Evolutionary conservation across 2,888 invertebrate genomes (phyloP), one percentile per base, ranked within the genome.

Genomic region (Catocala nupta): DNA sequence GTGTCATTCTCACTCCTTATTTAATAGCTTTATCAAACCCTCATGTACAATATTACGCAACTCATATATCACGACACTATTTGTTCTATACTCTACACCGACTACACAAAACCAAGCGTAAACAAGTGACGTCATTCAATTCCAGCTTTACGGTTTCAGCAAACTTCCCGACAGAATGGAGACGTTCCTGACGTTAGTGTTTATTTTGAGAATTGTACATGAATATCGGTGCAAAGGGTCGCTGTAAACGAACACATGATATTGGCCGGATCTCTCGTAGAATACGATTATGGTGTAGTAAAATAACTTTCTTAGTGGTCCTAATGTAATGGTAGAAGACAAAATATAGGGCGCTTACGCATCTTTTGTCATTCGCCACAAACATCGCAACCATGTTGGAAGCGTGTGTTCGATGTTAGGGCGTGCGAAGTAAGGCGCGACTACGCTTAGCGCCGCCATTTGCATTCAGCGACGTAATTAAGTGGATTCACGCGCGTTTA

Each of bases 401-500:
- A 25, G 25, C 4, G 4, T 25, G 25, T 25, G 25, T 25, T 25
- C 25, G 25, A 25, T 25, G 25, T 25, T 25, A 25, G 25, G 25
- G 25, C 43, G 13, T 13, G 50, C 48, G 8, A 7, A 12, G 58
- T 39, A 39, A 39, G 48, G 11, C 7, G 13, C 4, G 12, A 1
- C 6, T 10, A 44, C 44, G 16, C 59, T 68, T 50, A 68, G 43
- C 64, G 55, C 54, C 58, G 49, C 48, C 65, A 64, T 65, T 65
- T 67, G 51, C 68, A 65, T 70, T 66, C 59, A 63, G 55, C 43
- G 53, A 9, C 44, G 51, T 71, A 72, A 75, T 73, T 63, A 73
- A 75, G 70, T 54, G 53, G 53, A 74, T 60, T 66, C 58, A 66
- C 56, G 54, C 63, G 65, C 69, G 60, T 74, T 68, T 71, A 68